Base-by-base conservation (phyloP, 2,797 vertebrate species). In the Momotus momota region DNA sequence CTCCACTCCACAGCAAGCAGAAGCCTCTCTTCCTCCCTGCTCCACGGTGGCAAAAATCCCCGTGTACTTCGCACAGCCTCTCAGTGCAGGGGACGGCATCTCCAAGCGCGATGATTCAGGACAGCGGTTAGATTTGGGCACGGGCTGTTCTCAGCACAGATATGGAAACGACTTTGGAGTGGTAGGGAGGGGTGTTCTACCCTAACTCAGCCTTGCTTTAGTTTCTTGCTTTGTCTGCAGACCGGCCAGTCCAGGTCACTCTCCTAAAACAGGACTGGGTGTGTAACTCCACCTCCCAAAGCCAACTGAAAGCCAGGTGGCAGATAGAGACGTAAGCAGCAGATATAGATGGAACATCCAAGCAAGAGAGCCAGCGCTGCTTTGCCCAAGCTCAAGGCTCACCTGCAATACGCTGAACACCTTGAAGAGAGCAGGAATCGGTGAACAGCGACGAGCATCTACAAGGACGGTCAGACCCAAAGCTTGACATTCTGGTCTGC, bases 401-500 rank as follows among this genome's bases (percentile, higher is more conserved):
- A 99, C 99, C 98, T 99, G 99, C 48, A 99, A 86, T 6, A 86
- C 96, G 93, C 96, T 94, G 95, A 99, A 98, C 3, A 97, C 98
- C 57, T 98, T 98, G 97, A 99, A 98, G 75, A 99, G 97, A 27
- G 98, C 98, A 9, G 98, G 97, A 51, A 97, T 97, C 0, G 99
- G 99, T 22, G 98, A 98, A 78, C 98, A 98, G 94, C 98, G 96
- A 12, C 98, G 98, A 73, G 98, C 98, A 60, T 99, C 99, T 92
- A 99, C 98, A 33, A 99, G 94, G 41, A 99, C 97, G 0, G 98
- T 99, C 85, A 99, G 96, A 41, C 99, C 99, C 85, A 98, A 69
- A 13, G 97, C 97, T 65, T 96, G 98, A 43, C 98, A 98, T 57
- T 99, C 98, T 16, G 97, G 97, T 96, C 99, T 99, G 97, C 61